These are phyloP conservation scores for Vombatus ursinus DNA, from an alignment of 2,113 vertebrate species.

Conservation along the genomic window DNA sequence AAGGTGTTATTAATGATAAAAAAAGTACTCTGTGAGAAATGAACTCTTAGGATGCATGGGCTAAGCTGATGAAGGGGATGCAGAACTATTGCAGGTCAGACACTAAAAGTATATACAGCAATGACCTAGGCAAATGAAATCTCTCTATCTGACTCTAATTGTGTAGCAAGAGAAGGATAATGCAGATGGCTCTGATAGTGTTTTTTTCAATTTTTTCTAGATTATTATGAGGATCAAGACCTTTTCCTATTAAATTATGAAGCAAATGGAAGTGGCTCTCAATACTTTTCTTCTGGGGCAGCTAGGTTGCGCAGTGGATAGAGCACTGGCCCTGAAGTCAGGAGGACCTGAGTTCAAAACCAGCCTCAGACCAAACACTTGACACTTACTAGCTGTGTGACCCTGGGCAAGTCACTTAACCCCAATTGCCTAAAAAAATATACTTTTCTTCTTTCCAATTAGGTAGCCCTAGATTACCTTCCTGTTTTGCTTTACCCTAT, in stretches of 20 bases:
- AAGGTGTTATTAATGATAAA: slow-evolving; percentile 40
- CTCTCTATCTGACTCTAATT: slow-evolving; percentile 63
- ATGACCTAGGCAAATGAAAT: slow-evolving; percentile 13
- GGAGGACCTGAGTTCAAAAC: too few relatives aligned
- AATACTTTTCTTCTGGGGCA: not conserved
- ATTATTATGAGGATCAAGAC: not conserved
- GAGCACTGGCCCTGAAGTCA: too few relatives aligned
- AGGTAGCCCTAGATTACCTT: not conserved
- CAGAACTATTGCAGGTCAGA: slow-evolving; percentile 55
- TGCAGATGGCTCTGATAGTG: slow-evolving; percentile 47
- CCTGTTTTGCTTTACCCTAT: not conserved
- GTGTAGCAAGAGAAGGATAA: slow-evolving; percentile 55
- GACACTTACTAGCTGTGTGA: too few relatives aligned
- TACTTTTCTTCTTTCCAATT: not conserved
- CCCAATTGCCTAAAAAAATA: too few relatives aligned
- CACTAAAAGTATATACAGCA: slow-evolving; percentile 42
- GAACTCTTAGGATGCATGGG: slow-evolving; percentile 21
- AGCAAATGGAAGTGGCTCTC: not conserved
- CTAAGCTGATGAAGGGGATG: not conserved
- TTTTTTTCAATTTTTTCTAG: not conserved
- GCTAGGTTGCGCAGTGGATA: too few relatives aligned
- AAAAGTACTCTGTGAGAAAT: slow-evolving; percentile 4
- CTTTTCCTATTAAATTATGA: not conserved
- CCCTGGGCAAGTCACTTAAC: too few relatives aligned
- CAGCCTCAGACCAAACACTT: too few relatives aligned